These are phyloP conservation scores for Paratrypauchen microcephalus DNA, from an alignment of 2,797 vertebrate species.

Conservation along the genomic window DNA sequence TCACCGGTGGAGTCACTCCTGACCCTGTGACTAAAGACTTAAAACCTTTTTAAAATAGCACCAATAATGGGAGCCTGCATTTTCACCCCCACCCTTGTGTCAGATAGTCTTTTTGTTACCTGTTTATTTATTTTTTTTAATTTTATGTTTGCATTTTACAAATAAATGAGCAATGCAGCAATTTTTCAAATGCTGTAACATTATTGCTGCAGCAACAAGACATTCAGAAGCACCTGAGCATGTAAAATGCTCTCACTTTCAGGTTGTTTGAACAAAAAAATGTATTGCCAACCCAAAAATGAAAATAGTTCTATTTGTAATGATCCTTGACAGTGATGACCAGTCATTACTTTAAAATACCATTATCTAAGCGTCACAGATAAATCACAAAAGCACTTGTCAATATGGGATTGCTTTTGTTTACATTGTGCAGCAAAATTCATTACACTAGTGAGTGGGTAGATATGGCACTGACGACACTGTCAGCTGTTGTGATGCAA, in stretches of 20 bases:
- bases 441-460: neutral
- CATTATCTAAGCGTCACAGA: neutral
- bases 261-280: neutral
- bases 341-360: too few species aligned
- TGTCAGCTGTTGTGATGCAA: conserved; percentile 1
- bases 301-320: neutral
- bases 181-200: too few species aligned
- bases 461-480: neutral
- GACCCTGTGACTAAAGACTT: neutral
- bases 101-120: neutral
- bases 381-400: neutral
- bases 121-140: neutral
- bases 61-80: neutral
- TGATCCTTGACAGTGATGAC: neutral
- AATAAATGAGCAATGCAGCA: too few species aligned
- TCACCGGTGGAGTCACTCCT: conserved; percentile 34
- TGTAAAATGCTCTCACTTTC: neutral
- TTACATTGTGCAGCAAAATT: neutral
- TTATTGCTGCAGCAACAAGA: too few species aligned
- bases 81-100: neutral
- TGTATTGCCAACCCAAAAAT: neutral
- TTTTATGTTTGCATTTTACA: too few species aligned
- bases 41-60: neutral
- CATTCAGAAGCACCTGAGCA: too few species aligned
- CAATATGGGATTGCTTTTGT: neutral